Conservation (phyloP, 1,140 invertebrate genomes). For the Antheraea pernyi region DNA sequence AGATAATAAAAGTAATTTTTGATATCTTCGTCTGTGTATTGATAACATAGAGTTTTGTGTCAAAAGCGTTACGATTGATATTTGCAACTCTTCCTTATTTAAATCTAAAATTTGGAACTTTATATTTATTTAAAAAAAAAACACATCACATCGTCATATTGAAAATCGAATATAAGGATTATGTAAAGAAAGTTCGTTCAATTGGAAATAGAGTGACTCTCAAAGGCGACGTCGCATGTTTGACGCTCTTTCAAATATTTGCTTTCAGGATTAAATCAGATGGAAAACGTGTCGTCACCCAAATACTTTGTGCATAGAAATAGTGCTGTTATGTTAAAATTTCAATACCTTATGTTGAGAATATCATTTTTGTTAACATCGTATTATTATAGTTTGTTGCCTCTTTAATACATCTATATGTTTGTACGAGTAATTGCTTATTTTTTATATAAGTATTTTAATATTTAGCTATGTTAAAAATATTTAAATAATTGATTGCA, state of each 20-base stretch:
- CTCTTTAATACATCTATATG: background rate
- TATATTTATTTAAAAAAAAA: background rate
- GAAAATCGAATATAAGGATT: constrained; percentile 4
- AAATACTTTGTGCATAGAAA: constrained; percentile 6
- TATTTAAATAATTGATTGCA: no score
- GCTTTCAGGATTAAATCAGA: constrained; percentile 33
- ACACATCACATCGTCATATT: background rate
- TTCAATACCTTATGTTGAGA: background rate
- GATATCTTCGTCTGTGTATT: no score
- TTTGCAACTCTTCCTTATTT: background rate
- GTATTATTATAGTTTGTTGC: background rate
- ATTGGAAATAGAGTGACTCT: constrained; percentile 17
- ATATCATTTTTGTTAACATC: background rate
- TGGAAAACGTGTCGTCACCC: constrained; percentile 28
- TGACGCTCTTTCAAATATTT: constrained; percentile 29
- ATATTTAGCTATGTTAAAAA: no score
- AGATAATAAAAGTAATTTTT: no score
- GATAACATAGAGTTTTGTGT: no score
- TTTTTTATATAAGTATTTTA: no score
- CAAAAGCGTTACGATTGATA: no score
- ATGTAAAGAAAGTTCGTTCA: constrained; percentile 5
- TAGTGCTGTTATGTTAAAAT: background rate
- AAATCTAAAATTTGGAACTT: background rate
- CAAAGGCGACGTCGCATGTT: constrained; percentile 28
- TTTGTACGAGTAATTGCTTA: no score